Conservation (phyloP, 2,113 vertebrate species). For the Erythrolamprus reginae region DNA sequence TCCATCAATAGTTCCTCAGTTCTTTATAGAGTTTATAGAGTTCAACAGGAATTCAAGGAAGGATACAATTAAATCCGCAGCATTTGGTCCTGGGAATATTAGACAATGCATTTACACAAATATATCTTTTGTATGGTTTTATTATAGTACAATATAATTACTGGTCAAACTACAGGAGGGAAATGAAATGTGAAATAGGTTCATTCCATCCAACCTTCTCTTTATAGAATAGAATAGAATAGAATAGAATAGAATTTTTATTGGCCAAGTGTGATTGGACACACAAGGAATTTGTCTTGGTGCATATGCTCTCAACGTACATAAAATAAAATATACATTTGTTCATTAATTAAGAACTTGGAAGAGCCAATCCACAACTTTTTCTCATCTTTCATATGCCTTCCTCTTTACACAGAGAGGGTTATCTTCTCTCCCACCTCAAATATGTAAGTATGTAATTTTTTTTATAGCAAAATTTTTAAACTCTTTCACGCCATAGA, state of each 20-base stretch:
- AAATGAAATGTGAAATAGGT: background rate
- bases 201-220: background rate
- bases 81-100: background rate
- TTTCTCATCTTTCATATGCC: background rate
- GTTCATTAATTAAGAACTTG: background rate
- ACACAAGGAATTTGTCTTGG: too few species aligned
- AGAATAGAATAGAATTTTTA: too few species aligned
- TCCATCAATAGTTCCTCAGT: background rate
- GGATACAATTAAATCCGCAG: background rate
- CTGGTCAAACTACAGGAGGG: background rate
- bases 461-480: background rate
- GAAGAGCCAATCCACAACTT: background rate
- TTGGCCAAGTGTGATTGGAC: too few species aligned
- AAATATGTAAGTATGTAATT: background rate
- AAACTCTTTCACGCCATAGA: background rate
- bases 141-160: background rate
- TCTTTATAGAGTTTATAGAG: background rate
- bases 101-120: background rate
- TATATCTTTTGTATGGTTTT: background rate
- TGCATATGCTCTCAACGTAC: too few species aligned
- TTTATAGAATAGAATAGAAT: too few species aligned
- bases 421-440: background rate
- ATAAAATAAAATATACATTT: too few species aligned
- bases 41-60: background rate
- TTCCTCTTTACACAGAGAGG: background rate